phyloP scores from a whole-genome alignment of 2,113 vertebrate species.

The Peromyscus californicus region DNA sequence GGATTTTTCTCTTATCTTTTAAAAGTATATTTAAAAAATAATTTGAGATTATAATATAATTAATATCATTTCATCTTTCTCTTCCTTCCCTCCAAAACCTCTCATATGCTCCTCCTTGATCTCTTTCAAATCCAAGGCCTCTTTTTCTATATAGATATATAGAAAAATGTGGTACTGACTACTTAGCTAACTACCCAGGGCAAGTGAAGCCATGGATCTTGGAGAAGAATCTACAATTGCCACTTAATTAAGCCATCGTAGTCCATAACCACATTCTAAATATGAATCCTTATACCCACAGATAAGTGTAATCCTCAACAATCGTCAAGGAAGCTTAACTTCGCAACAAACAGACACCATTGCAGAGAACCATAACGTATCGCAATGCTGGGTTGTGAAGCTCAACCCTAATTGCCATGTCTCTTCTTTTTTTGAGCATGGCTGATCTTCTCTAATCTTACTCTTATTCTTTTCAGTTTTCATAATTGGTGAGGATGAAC shows the following conservation, averaged over 20 bases:
- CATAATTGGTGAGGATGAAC: not conserved
- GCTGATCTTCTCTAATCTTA: not conserved
- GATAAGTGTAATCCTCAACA: not conserved
- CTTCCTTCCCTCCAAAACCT: not conserved
- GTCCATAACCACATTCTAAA: not conserved
- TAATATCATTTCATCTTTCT: not conserved
- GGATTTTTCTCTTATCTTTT: not conserved
- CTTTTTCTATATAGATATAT: not conserved
- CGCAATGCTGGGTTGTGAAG: not conserved
- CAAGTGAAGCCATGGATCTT: not conserved
- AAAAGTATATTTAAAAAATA: not conserved
- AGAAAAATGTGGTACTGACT: not conserved
- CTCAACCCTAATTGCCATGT: not conserved
- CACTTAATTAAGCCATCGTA: not conserved
- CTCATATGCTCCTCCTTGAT: not conserved
- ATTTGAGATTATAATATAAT: not conserved
- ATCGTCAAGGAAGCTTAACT: not conserved
- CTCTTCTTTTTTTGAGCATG: not conserved
- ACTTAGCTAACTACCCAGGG: not conserved
- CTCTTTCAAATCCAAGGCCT: not conserved
- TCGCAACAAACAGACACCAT: not conserved
- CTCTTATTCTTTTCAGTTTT: not conserved
- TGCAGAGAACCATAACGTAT: not conserved
- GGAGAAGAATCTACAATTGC: not conserved
- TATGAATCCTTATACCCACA: not conserved